phyloP scores from a whole-genome alignment of 2,113 vertebrate genomes.

The Pipra filicauda region DNA sequence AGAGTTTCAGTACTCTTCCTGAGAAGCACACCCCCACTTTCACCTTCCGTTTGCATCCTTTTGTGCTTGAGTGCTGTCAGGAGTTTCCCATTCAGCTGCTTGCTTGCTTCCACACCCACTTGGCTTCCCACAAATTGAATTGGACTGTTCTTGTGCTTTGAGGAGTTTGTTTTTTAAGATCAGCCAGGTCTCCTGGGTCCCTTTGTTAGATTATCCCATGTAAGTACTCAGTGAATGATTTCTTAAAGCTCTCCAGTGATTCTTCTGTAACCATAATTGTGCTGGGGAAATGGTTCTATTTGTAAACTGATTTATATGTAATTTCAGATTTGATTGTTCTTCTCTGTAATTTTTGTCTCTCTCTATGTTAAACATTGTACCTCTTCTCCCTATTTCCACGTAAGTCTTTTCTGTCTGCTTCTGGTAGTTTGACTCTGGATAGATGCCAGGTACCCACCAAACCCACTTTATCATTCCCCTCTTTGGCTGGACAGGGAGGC shows the following conservation, averaged over 20 bases:
- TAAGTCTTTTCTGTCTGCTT: background rate
- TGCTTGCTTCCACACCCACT: background rate
- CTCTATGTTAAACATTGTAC: conserved; percentile 8
- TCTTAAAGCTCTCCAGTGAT: conserved; percentile 56
- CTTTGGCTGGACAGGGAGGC: background rate
- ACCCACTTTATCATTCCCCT: background rate
- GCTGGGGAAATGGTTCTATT: conserved; percentile 31
- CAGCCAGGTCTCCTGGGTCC: conserved; percentile 23
- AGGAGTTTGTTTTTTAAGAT: conserved; percentile 46
- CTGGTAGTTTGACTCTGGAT: background rate
- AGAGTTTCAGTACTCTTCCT: background rate
- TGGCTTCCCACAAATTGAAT: conserved; percentile 14
- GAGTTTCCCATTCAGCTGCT: background rate
- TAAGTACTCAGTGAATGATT: conserved; percentile 50
- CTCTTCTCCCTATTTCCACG: background rate
- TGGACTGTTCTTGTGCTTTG: conserved; percentile 10
- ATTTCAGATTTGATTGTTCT: conserved; percentile 34
- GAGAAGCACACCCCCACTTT: background rate
- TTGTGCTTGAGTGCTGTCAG: conserved; percentile 26
- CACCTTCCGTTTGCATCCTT: background rate
- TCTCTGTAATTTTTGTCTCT: conserved; percentile 42
- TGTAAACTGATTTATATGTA: conserved; percentile 38
- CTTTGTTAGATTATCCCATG: conserved; percentile 35
- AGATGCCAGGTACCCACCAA: background rate
- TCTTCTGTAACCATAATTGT: conserved; percentile 38